phyloP scores from a whole-genome alignment of 2,797 vertebrate genomes.

The Chromobotia macracanthus region DNA sequence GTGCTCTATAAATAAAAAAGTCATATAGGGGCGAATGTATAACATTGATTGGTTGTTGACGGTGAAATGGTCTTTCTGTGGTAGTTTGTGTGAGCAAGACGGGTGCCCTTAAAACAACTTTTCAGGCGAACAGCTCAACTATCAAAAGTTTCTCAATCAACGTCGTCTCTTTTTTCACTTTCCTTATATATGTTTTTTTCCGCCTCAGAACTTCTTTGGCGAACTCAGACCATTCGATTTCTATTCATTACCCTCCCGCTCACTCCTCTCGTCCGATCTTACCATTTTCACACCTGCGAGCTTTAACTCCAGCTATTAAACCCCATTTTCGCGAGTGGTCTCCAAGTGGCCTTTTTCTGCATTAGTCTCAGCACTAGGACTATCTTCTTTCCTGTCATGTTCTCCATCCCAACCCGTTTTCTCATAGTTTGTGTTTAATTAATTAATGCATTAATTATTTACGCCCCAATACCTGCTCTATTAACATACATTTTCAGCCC shows the following conservation, averaged over 20 bases:
- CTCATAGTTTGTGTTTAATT: conserved; percentile 80
- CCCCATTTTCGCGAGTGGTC: conserved; percentile 68
- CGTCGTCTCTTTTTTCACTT: conserved; percentile 74
- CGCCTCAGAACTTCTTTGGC: conserved; percentile 76
- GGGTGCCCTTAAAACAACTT: conserved; percentile 71
- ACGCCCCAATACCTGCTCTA: conserved; percentile 79
- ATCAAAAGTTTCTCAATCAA: conserved; percentile 84
- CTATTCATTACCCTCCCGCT: conserved; percentile 72
- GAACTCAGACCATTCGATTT: conserved; percentile 81
- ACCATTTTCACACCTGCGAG: conserved; percentile 66
- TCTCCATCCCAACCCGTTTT: conserved; percentile 73
- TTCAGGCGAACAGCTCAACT: conserved; percentile 77
- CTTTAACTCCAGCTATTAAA: conserved; percentile 73
- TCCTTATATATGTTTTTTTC: conserved; percentile 74
- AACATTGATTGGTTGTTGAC: conserved; percentile 10
- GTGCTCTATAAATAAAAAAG: conserved; percentile 3
- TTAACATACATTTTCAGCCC: conserved; percentile 68
- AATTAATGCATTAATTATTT: conserved; percentile 83
- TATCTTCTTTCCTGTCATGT: conserved; percentile 57
- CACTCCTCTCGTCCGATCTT: conserved; percentile 57
- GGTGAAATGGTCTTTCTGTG: conserved; percentile 30
- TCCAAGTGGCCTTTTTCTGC: conserved; percentile 60
- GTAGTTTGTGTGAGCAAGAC: conserved; percentile 41
- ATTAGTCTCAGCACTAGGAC: conserved; percentile 56
- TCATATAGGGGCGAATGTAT: neutral